A percentile compares a stretch with the other conserved stretches of the same genome.
Evolutionary conservation across 2,113 vertebrate genomes (phyloP).

Genomic region (Carassius auratus): DNA sequence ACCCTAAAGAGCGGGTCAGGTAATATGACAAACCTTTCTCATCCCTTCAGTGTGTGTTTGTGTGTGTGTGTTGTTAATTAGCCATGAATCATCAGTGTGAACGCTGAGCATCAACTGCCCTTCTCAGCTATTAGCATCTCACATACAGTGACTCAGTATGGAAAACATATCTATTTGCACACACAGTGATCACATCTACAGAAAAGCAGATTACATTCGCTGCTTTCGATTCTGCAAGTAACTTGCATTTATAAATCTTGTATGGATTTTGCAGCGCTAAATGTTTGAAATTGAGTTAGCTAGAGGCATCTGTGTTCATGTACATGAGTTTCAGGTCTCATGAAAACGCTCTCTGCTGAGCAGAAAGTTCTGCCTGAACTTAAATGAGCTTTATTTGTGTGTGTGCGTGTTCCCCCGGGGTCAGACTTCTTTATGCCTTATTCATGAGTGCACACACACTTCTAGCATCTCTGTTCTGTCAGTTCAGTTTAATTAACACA

Average conservation of each 20-base stretch:
- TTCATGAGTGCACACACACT: slow-evolving; percentile 19
- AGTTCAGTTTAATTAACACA: slow-evolving; percentile 29
- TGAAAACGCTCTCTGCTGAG: neutral
- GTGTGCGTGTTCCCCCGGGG: neutral
- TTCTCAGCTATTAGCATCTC: neutral
- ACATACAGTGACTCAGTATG: neutral
- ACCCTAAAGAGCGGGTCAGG: slow-evolving; percentile 90
- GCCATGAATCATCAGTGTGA: neutral
- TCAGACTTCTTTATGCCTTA: slow-evolving; percentile 29
- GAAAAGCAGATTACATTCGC: neutral
- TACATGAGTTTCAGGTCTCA: neutral
- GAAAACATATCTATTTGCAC: neutral
- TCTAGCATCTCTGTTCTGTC: neutral
- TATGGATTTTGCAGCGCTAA: neutral
- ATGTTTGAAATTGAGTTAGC: neutral
- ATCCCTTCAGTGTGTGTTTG: neutral
- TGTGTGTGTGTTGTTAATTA: neutral
- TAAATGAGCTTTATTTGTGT: neutral
- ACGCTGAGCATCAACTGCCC: neutral
- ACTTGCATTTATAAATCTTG: neutral
- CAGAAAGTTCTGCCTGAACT: neutral
- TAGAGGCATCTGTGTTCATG: neutral
- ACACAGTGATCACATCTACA: neutral
- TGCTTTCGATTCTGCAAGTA: neutral
- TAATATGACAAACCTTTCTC: slow-evolving; percentile 60